Evolutionary conservation across 2,797 vertebrate species (phyloP).

Genomic region (Neosalanx taihuensis): DNA sequence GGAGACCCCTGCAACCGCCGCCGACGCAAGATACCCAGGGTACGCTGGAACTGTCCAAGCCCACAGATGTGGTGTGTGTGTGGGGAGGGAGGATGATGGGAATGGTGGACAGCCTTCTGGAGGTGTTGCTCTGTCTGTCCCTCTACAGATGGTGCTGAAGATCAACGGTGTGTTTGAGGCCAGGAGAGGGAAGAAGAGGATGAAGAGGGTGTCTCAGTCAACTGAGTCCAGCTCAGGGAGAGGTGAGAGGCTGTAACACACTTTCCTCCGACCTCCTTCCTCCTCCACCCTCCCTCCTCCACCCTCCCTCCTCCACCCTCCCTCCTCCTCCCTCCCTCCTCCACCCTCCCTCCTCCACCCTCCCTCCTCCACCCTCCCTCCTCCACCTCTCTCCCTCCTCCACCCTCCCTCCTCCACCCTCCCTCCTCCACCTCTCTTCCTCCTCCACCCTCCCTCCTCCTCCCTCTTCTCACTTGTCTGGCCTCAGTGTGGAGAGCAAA

Average conservation of each 20-base stretch:
- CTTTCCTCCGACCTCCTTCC: no score
- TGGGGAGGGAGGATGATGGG: neutral
- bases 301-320: no score
- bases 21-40: slow-evolving; percentile 93
- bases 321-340: no score
- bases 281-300: no score
- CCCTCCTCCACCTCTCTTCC: neutral
- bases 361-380: no score
- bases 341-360: no score
- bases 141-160: slow-evolving; percentile 87
- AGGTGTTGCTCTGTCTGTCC: no score
- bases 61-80: slow-evolving; percentile 6
- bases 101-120: neutral
- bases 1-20: slow-evolving; percentile 90
- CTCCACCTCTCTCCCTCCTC: no score
- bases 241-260: slow-evolving; percentile 69
- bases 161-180: slow-evolving; percentile 95
- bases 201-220: slow-evolving; percentile 91
- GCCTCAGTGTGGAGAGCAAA: slow-evolving; percentile 8
- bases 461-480: neutral
- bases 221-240: slow-evolving; percentile 89
- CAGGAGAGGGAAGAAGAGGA: slow-evolving; percentile 89
- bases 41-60: slow-evolving; percentile 44
- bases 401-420: no score
- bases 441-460: neutral